Evolutionary conservation across 2,888 invertebrate genomes (phyloP).

Genomic region (Clepsis dumicolana): DNA sequence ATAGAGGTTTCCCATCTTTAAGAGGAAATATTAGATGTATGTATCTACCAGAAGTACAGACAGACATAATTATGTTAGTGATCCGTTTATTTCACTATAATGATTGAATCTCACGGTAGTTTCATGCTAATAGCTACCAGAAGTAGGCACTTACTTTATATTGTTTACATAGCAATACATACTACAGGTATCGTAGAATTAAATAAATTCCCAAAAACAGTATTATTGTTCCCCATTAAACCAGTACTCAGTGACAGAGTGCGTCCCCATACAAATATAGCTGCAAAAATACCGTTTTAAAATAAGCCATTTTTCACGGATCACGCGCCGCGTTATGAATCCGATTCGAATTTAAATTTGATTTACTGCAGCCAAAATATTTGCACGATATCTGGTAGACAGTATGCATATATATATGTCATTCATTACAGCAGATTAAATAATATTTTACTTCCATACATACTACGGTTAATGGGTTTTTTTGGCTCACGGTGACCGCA

Average conservation of each 20-base stretch:
- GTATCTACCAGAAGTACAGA: no score
- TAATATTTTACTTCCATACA: no score
- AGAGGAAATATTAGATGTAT: no score
- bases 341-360: conserved; percentile 67
- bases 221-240: conserved; percentile 14
- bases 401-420: not conserved
- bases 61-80: no score
- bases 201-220: not conserved
- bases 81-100: no score
- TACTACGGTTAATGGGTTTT: no score
- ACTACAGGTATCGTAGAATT: no score
- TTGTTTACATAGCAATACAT: no score
- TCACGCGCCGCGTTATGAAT: conserved; percentile 65
- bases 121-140: no score
- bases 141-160: no score
- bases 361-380: conserved; percentile 76
- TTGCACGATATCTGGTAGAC: conserved; percentile 73
- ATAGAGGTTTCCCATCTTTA: no score
- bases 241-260: conserved; percentile 25
- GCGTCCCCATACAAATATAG: conserved; percentile 58
- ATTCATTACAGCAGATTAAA: not conserved
- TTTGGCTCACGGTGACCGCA: not conserved
- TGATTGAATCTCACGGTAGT: no score
- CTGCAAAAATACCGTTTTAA: conserved; percentile 71
- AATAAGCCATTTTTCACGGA: conserved; percentile 80